phyloP scores from a whole-genome alignment of 1,140 invertebrate species.

The Dendroctonus ponderosae region DNA sequence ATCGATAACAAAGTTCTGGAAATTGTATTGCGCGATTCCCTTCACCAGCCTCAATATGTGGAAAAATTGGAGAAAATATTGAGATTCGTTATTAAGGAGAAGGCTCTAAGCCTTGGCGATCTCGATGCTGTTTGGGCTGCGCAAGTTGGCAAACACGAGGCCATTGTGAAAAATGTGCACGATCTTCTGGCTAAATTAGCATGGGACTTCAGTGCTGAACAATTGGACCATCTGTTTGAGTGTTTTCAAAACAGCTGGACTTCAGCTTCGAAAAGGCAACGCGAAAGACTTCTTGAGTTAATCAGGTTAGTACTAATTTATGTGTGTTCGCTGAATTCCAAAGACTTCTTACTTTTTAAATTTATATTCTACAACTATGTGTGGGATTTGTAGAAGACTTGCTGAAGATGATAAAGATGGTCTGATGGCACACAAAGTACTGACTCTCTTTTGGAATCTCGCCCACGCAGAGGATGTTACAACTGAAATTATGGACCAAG shows the following conservation, averaged over 20 bases:
- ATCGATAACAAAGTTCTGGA: conserved; percentile 94
- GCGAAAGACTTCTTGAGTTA: conserved; percentile 92
- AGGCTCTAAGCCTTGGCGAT: conserved; percentile 85
- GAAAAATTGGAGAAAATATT: conserved; percentile 98
- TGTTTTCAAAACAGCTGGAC: conserved; percentile 95
- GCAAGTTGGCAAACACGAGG: conserved; percentile 92
- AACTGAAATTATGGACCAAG: conserved; percentile 97
- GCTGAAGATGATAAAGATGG: conserved; percentile 98
- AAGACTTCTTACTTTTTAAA: neutral
- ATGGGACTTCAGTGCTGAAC: conserved; percentile 97
- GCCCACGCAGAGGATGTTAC: conserved; percentile 95
- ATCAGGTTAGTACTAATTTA: conserved; percentile 60
- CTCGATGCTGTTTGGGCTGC: conserved; percentile 95
- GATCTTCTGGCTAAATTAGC: conserved; percentile 94
- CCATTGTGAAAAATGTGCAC: conserved; percentile 96
- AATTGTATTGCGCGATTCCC: conserved; percentile 91
- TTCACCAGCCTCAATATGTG: conserved; percentile 97
- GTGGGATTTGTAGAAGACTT: conserved; percentile 56
- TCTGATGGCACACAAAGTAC: conserved; percentile 97
- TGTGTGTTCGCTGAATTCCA: neutral
- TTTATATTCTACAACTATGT: no score
- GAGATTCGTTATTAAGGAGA: conserved; percentile 94
- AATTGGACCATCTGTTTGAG: conserved; percentile 95
- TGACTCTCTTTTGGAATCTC: conserved; percentile 95
- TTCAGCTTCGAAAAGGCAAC: conserved; percentile 92